Conservation (phyloP, 2,888 invertebrate genomes). For the Nephrotoma appendiculata region DNA sequence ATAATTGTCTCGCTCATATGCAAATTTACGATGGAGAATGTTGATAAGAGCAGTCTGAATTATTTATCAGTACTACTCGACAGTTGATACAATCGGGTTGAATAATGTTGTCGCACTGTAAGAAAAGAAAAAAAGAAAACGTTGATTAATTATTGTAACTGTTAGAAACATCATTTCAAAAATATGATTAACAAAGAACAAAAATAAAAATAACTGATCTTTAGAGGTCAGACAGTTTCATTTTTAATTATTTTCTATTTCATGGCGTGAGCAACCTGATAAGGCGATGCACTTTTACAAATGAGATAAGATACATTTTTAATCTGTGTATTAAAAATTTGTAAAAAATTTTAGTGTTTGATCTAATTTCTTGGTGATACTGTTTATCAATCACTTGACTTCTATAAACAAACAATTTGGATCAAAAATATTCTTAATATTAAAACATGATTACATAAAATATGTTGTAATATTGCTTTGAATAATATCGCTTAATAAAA, state of each 20-base stretch:
- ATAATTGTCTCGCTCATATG: not conserved
- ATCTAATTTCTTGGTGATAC: no score
- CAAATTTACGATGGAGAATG: not conserved
- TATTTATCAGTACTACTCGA: not conserved
- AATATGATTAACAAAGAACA: not conserved
- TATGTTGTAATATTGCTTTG: no score
- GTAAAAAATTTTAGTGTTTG: no score
- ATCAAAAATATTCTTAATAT: no score
- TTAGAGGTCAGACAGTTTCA: not conserved
- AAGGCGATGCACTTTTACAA: not conserved
- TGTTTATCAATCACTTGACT: no score
- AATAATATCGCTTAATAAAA: no score
- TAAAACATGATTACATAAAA: no score
- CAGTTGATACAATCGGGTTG: not conserved
- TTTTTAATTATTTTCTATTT: not conserved
- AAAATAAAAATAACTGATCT: not conserved
- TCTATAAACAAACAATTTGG: no score
- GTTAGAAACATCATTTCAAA: not conserved
- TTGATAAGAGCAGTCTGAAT: not conserved
- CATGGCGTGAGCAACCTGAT: not conserved
- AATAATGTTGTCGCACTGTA: not conserved
- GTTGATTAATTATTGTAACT: not conserved
- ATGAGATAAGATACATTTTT: not conserved
- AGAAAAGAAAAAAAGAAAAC: not conserved
- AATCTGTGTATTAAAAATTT: no score